Evolutionary conservation across 2,888 invertebrate species (phyloP).

Genomic region (Bimastos eiseni): DNA sequence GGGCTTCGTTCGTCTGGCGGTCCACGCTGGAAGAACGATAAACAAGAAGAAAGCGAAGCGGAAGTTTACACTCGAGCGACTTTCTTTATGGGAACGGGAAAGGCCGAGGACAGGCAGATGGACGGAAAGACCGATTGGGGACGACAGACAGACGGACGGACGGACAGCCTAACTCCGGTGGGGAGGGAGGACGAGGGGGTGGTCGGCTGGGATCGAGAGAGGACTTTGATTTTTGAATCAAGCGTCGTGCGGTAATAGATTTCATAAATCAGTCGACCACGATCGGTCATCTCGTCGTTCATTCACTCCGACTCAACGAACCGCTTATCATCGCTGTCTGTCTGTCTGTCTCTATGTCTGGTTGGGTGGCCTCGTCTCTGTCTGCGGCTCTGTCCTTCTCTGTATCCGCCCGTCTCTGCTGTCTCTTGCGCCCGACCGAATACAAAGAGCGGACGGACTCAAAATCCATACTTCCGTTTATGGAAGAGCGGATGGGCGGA

Average conservation of each 20-base stretch:
- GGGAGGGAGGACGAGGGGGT: background rate
- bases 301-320: background rate
- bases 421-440: background rate
- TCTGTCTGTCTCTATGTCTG: background rate
- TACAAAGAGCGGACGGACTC: background rate
- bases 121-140: background rate
- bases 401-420: background rate
- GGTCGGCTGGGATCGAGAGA: background rate
- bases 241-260: background rate
- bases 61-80: background rate
- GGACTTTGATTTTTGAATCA: slow-evolving; percentile 18
- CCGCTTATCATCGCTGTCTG: background rate
- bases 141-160: background rate
- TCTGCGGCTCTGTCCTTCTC: too few relatives aligned
- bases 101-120: background rate
- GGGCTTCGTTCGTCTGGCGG: background rate
- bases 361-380: too few relatives aligned
- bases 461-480: background rate
- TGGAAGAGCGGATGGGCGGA: background rate
- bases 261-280: slow-evolving; percentile 13
- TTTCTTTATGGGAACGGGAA: background rate
- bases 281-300: background rate
- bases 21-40: background rate
- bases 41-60: background rate
- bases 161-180: background rate